Evolutionary conservation across 2,797 vertebrate species (phyloP), one percentile per base, ranked within the genome.

Genomic region (Dryobates pubescens): DNA sequence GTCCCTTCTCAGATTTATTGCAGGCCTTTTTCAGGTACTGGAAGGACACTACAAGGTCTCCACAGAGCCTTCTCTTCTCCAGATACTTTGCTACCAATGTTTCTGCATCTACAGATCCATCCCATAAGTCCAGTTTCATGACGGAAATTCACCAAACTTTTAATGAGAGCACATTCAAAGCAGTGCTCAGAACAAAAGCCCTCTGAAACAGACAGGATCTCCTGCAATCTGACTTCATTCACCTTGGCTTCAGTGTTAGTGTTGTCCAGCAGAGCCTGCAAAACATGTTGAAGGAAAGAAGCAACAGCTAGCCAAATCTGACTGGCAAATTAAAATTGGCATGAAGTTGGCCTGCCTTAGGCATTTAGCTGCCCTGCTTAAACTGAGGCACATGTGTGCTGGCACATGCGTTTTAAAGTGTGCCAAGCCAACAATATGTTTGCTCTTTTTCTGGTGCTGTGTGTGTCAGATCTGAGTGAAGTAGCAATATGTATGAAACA

Each of bases 321-420:
- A 88, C 67, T 73, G 57, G 88, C 81, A 92, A 86, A 88, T 85
- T 80, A 88, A 84, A 92, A 89, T 6, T 70, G 72, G 92, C 89
- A 69, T 79, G 72, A 87, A 90, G 75, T 70, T 90, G 74, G 54
- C 78, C 72, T 82, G 85, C 91, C 84, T 74, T 27, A 86, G 82
- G 81, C 70, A 89, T 85, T 92, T 93, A 73, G 82, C 84, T 92
- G 94, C 51, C 82, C 86, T 18, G 38, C 57, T 87, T 90, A 65
- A 93, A 76, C 51, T 70, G 57, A 4, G 4, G 79, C 79, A 95
- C 86, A 79, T 82, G 72, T 83, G 82, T 89, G 65, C 69, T 63
- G 82, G 86, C 86, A 90, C 86, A 93, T 7, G 53, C 53, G 45
- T 38, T 41, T 68, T 12, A 3, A 59, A 92, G 57, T 7, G 24